phyloP scores from a whole-genome alignment of 2,797 vertebrate species.

The Chrosomus eos region DNA sequence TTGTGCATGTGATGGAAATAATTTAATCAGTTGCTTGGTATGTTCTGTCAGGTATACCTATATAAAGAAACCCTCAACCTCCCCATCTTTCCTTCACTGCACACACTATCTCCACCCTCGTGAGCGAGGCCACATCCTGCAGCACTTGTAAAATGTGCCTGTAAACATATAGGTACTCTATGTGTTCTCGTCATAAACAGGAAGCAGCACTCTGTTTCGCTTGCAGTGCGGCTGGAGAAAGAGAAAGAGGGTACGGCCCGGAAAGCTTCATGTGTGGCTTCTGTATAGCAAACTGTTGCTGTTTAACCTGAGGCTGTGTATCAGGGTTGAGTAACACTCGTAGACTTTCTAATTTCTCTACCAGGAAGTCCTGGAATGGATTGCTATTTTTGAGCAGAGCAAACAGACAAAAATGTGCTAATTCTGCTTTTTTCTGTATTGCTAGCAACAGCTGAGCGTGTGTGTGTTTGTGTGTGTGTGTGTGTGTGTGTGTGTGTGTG shows the following conservation, averaged over 20 bases:
- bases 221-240: constrained; percentile 51
- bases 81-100: constrained; percentile 30
- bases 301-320: constrained; percentile 22
- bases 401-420: constrained; percentile 74
- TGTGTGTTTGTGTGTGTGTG: background rate
- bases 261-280: constrained; percentile 39
- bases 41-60: constrained; percentile 51
- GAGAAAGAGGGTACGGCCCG: constrained; percentile 34
- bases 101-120: constrained; percentile 49
- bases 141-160: constrained; percentile 56
- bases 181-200: constrained; percentile 74
- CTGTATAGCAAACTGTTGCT: constrained; percentile 2
- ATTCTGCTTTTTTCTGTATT: constrained; percentile 70
- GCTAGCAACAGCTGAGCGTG: constrained; percentile 62
- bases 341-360: constrained; percentile 74
- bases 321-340: constrained; percentile 68
- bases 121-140: constrained; percentile 58
- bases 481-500: too few species aligned
- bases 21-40: constrained; percentile 40
- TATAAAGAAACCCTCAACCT: constrained; percentile 54
- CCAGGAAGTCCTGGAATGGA: constrained; percentile 66
- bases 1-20: constrained; percentile 62
- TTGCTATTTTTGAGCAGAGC: constrained; percentile 74
- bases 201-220: constrained; percentile 75
- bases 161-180: constrained; percentile 54